Percentiles rank a stretch among this genome's conserved stretches.
Conservation (phyloP, 2,888 invertebrate species). For the Lithophane ornitopus region DNA sequence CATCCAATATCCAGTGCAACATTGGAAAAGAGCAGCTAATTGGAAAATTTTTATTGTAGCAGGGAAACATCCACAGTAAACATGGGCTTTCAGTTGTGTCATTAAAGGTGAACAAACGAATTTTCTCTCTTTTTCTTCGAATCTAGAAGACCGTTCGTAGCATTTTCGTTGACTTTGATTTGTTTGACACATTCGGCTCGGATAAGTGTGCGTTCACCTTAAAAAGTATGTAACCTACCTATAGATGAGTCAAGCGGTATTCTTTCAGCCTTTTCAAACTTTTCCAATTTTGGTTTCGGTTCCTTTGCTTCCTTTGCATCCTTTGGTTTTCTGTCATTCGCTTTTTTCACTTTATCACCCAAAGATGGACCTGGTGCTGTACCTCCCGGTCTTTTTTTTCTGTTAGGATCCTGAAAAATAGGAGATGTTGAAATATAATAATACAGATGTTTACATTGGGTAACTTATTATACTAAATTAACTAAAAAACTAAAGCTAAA, state of each 20-base stretch:
- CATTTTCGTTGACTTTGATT: too few relatives aligned
- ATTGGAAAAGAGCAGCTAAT: neutral
- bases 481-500: too few relatives aligned
- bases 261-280: slow-evolving; percentile 69
- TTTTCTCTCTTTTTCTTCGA: too few relatives aligned
- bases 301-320: slow-evolving; percentile 81
- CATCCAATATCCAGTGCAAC: neutral
- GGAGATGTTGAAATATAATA: neutral
- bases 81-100: neutral
- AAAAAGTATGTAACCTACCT: slow-evolving; percentile 70
- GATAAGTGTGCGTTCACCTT: too few relatives aligned
- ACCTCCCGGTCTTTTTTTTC: slow-evolving; percentile 74
- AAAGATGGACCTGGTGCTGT: slow-evolving; percentile 63
- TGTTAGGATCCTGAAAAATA: slow-evolving; percentile 82
- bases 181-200: too few relatives aligned
- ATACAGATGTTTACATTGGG: too few relatives aligned
- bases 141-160: too few relatives aligned
- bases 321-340: slow-evolving; percentile 76
- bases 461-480: too few relatives aligned
- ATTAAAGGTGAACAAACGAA: too few relatives aligned
- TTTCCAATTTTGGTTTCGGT: slow-evolving; percentile 76
- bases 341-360: slow-evolving; percentile 77
- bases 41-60: neutral
- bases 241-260: slow-evolving; percentile 77
- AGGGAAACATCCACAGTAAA: neutral